Base-by-base conservation (phyloP, 2,888 invertebrate genomes). In the Polyommatus iphigenia region DNA sequence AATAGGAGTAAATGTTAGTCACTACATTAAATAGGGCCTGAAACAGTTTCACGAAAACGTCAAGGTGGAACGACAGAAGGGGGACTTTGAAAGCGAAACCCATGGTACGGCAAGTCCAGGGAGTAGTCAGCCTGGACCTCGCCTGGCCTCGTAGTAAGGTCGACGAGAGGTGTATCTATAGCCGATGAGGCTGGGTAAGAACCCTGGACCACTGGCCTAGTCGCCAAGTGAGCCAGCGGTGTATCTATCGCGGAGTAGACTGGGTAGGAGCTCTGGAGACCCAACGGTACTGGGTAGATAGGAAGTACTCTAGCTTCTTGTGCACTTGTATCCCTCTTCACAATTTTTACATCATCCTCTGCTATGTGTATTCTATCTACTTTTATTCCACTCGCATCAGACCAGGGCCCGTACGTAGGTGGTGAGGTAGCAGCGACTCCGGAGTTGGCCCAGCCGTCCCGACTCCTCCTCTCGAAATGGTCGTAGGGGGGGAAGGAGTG, bases 401-500 rank as follows among this genome's bases (percentile, higher is more conserved):
- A 82, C 88, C 87, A 89, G 2, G 87, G 85, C 76, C 83, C 87
- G 76, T 84, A 87, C 54, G 88, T 29, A 57, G 77, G 59, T 81
- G 89, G 85, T 1, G 88, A 82, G 0, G 87, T 87, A 0, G 87
- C 86, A 90, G 93, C 90, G 84, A 90, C 67, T 0, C 83, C 85
- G 32, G 85, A 88, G 82, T 87, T 86, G 54, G 54, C 18, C 91
- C 90, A 91, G 80, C 89, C 87, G 57, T 88, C 86, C 13, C 87
- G 85, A 80, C 92, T 91, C 80, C 94, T 84, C 82, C 90, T 93
- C 80, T 94, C 94, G 78, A 89, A 91, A 82, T 92, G 91, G n/a
- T 93, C 93, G 81, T 92, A 89, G 15, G 90, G 87, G 83, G 93
- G 94, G 78, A 95, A 94, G 4, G 95, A 87, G 80, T 96, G 96